Evolutionary conservation across 2,113 vertebrate genomes (phyloP), one percentile per base, ranked within the genome.

Genomic region (Panthera tigris): DNA sequence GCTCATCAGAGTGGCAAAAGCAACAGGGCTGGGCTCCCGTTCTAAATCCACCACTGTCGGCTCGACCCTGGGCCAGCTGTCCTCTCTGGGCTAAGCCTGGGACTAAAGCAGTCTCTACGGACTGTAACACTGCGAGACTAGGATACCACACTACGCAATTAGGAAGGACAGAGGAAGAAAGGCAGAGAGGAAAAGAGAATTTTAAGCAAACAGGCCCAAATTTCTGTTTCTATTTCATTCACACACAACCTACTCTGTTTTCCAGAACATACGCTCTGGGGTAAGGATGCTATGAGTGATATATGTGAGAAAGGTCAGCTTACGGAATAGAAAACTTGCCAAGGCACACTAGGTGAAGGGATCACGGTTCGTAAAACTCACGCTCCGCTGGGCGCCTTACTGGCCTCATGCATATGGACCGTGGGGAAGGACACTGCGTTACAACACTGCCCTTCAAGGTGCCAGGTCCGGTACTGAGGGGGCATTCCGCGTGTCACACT

Each of bases 111-210:
- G 41, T 18, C 27, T 82, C 80, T 25, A 82, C 5, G 23, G 55
- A 57, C 27, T 16, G 41, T 2, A 5, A 12, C 71, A 74, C 11
- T 69, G 33, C 27, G 80, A 25, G 4, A 27, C 74, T 18, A 7
- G 19, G 61, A 55, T 15, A 39, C n/a, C 76, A 29, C 23, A 73
- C 12, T 73, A 52, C 6, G 65, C 36, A 82, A 92, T 55, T 33
- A 84, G 61, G 33, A 66, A 91, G 50, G 11, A 79, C 55, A 41
- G 48, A 82, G 13, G 31, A 52, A 89, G 45, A 78, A 80, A 76
- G 52, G 23, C 61, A 69, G 61, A 81, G 76, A 71, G 88, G 15
- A 85, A 68, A 91, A 87, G 50, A 88, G 11, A 57, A 45, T 41
- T 73, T 74, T 8, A 78, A 88, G 69, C 61, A 21, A 73, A 83